Base-by-base conservation (phyloP, 2,797 vertebrate genomes). In the Furcifer pardalis region DNA sequence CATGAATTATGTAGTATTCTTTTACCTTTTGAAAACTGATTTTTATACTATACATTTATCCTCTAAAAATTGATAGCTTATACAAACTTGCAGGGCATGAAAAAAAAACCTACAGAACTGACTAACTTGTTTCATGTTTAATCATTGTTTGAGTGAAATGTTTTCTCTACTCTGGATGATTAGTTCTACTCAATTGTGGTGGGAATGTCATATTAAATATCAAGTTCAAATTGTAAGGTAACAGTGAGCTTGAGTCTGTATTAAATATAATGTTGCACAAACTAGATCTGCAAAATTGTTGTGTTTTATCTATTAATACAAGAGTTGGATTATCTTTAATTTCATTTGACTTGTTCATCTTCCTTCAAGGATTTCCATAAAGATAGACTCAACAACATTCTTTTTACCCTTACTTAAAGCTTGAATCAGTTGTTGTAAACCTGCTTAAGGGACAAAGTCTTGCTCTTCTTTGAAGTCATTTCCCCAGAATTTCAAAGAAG, bases 341-440 rank as follows among this genome's bases (percentile, higher is more conserved):
- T 95, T 95, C 92, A 89, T 94, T 91, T 92, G 94, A 92, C 93
- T 95, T 95, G 93, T 92, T 95, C 94, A 88, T 95, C 93, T 95
- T 94, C 91, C 91, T 94, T 84, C 92, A 91, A 95, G 92, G 89
- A 94, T 94, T 74, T 93, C 92, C 92, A 89, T 94, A 94, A 95
- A 94, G 94, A 94, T 94, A 90, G 90, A 21, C 86, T 62, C 82
- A 86, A 90, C 83, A 81, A 90, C 83, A 81, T 91, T 93, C 94
- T 91, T 96, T 96, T 96, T 93, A 95, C 23, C 85, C 91, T 92
- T 85, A 86, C 69, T 93, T 92, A 90, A 94, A 95, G 92, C 95
- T 95, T 95, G 95, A 94, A 95, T 95, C 94, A 95, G 90, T 93
- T 88, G 86, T 93, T 92, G 87, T 96, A 96, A 96, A 96, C 95